Base-by-base conservation (phyloP, 2,113 vertebrate species). In the Hyla sarda region DNA sequence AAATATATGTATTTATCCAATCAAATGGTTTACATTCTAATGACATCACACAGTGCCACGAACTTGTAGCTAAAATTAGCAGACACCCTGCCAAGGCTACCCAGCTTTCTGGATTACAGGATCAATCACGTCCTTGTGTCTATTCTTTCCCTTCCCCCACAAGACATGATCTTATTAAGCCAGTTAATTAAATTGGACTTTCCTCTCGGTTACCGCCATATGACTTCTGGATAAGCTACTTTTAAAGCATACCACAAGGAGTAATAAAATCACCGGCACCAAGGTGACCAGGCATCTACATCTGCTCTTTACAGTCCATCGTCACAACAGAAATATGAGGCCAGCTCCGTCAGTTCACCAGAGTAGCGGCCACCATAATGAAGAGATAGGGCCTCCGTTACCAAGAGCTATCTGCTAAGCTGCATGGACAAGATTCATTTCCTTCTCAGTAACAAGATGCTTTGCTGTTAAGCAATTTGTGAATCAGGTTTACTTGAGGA, bases 111-210 rank as follows among this genome's bases (percentile, higher is more conserved):
- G 28, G 23, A 48, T 62, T n/a, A 47, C 23, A 76, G 54, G 72
- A 76, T 50, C 56, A 84, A 62, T 75, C 72, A 60, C 23, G 48
- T 75, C 54, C 25, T 45, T 56, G 50, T 48, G 41, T 84, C 19
- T n/a, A 48, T 60, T 65, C 12, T 21, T 58, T 65, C 62, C 41
- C 25, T 62, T 45, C 34, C 72, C 52, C 37, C 82, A 45, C 41
- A 76, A 84, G 72, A 58, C 72, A 76, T 76, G 52, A 84, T 60
- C 72, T 76, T 17, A 84, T 84, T 84, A 84, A 47, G 28, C 37
- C 65, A 83, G 30, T 50, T 84, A 84, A 84, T 76, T 62, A 84
- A 76, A 84, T 62, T 72, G 32, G 41, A 76, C 82, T 84, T 45
- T 45, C 30, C 72, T 47, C 32, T 65, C 60, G 82, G 72, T 60